Conservation (phyloP, 2,797 vertebrate species). For the Percopsis omiscomaycus region DNA sequence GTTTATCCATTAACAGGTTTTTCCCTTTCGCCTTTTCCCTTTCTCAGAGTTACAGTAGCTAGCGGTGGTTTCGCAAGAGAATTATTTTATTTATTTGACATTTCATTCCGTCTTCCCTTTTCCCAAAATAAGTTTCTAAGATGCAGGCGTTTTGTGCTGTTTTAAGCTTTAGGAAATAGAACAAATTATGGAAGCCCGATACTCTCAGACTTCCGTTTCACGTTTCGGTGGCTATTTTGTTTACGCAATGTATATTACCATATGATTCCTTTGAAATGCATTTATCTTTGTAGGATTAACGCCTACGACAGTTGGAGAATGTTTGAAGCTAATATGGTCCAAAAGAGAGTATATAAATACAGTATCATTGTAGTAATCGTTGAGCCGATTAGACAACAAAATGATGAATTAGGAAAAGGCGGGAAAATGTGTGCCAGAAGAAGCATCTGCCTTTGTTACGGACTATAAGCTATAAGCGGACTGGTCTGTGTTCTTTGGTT, state of each 20-base stretch:
- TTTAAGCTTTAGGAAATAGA: too few species aligned
- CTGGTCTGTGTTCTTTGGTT: conserved; percentile 32
- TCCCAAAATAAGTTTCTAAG: too few species aligned
- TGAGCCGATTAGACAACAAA: conserved; percentile 68
- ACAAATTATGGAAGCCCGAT: not conserved
- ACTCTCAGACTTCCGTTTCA: not conserved
- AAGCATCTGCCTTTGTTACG: conserved; percentile 52
- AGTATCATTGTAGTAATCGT: conserved; percentile 54
- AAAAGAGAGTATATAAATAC: conserved; percentile 49
- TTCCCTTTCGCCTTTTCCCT: too few species aligned
- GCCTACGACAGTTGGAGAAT: conserved; percentile 44
- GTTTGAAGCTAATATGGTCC: conserved; percentile 32
- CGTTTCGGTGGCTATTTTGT: not conserved
- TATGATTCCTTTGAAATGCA: conserved; percentile 24
- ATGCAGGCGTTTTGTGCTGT: not conserved
- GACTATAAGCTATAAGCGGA: conserved; percentile 43
- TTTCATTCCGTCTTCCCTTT: too few species aligned
- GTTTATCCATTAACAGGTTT: too few species aligned
- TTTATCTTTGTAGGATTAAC: conserved; percentile 56
- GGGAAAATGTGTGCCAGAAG: conserved; percentile 49
- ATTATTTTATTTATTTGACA: too few species aligned
- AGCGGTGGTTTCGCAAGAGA: too few species aligned
- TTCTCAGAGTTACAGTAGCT: too few species aligned
- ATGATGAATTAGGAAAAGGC: conserved; percentile 54
- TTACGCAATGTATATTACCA: not conserved